Evolutionary conservation across 2,888 invertebrate species (phyloP).

Genomic region (Steinernema hermaphroditum): DNA sequence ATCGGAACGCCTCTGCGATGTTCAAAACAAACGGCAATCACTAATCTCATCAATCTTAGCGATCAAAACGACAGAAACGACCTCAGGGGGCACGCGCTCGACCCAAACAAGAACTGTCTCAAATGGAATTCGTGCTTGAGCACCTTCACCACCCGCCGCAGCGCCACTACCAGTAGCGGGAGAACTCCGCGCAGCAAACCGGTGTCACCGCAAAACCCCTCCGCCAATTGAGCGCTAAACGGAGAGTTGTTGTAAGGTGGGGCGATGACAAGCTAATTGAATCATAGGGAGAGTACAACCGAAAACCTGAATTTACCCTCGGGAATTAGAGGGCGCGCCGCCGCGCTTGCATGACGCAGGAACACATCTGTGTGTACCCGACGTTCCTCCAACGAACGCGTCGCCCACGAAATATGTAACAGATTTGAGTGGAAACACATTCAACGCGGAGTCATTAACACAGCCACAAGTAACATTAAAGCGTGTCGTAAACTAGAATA

Average conservation of each 20-base stretch:
- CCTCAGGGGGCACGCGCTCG: not conserved
- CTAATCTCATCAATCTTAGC: slow-evolving; percentile 5
- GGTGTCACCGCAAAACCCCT: slow-evolving; percentile 8
- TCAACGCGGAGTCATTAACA: too few species aligned
- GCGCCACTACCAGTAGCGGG: not conserved
- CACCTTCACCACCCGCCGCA: not conserved
- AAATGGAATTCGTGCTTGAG: not conserved
- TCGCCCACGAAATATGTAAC: too few species aligned
- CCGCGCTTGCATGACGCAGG: too few species aligned
- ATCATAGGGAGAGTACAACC: not conserved
- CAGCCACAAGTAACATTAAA: too few species aligned
- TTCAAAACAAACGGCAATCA: slow-evolving; percentile 9
- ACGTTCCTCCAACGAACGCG: too few species aligned
- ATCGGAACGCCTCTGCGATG: not conserved
- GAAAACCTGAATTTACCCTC: too few species aligned
- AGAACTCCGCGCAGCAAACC: not conserved
- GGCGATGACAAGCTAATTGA: slow-evolving; percentile 25
- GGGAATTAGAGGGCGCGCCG: too few species aligned
- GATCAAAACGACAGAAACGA: not conserved
- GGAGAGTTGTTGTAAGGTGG: not conserved
- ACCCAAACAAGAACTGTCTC: not conserved
- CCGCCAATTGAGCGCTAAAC: not conserved
- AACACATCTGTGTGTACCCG: too few species aligned
- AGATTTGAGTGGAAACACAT: too few species aligned
- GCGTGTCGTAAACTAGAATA: too few species aligned